Conservation (phyloP, 30 jellyfish, hydroid and myxozoan species). For the Cassiopea xamachana region DNA sequence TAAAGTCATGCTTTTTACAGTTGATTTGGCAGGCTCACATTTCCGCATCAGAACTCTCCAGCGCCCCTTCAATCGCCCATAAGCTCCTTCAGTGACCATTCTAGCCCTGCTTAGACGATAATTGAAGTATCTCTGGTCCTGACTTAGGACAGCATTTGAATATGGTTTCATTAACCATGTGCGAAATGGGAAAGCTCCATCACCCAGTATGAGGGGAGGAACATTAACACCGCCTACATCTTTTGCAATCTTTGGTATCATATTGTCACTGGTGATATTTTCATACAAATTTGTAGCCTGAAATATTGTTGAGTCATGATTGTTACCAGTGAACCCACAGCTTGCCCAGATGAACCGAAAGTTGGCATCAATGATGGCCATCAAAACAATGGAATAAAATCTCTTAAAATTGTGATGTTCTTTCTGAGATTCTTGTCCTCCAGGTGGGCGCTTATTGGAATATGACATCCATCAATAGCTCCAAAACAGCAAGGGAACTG, state of each 20-base stretch:
- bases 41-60: slow-evolving; percentile 59
- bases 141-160: slow-evolving; percentile 36
- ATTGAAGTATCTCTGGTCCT: slow-evolving; percentile 34
- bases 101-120: slow-evolving; percentile 63
- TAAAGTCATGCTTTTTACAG: slow-evolving; percentile 19
- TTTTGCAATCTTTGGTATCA: slow-evolving; percentile 35
- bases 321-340: slow-evolving; percentile 63
- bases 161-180: slow-evolving; percentile 49
- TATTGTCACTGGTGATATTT: not conserved
- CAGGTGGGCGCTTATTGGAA: too few relatives aligned
- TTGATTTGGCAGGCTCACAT: slow-evolving; percentile 41
- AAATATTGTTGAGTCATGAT: slow-evolving; percentile 47
- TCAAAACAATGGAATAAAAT: slow-evolving; percentile 41
- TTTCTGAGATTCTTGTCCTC: slow-evolving; percentile 34
- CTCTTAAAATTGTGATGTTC: slow-evolving; percentile 37
- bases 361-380: slow-evolving; percentile 55
- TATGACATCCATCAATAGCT: too few relatives aligned
- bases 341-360: slow-evolving; percentile 59
- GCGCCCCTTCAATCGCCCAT: slow-evolving; percentile 68
- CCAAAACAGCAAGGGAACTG: too few relatives aligned
- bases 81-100: slow-evolving; percentile 77
- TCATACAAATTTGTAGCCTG: slow-evolving; percentile 17
- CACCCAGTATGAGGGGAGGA: slow-evolving; percentile 55
- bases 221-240: slow-evolving; percentile 8
- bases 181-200: slow-evolving; percentile 60